Percentiles rank a stretch among this genome's conserved stretches.
Evolutionary conservation across 2,797 vertebrate genomes (phyloP).

Genomic region (Rhodeus uyekii): DNA sequence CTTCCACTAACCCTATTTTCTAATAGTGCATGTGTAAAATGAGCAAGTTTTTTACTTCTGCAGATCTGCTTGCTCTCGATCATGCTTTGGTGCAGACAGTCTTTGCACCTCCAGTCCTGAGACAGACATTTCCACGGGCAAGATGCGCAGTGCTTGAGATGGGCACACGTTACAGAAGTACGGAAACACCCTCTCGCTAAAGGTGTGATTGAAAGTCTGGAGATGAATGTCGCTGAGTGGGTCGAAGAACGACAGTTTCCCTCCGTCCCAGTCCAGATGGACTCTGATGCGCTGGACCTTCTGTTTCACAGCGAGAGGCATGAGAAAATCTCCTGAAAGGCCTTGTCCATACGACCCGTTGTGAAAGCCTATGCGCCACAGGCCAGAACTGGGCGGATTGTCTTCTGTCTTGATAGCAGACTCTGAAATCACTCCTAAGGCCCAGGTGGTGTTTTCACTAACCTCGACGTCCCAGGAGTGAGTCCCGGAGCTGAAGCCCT

Average conservation of each 20-base stretch:
- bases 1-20: not conserved
- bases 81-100: not conserved
- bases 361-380: conserved; percentile 49
- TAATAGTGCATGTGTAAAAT: not conserved
- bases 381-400: conserved; percentile 19
- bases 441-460: conserved; percentile 64
- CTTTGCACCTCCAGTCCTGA: not conserved
- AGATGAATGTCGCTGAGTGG: conserved; percentile 37
- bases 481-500: conserved; percentile 52
- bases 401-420: conserved; percentile 25
- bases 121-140: conserved; percentile 4
- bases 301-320: conserved; percentile 23
- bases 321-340: conserved; percentile 31
- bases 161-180: conserved; percentile 51
- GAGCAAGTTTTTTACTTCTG: not conserved
- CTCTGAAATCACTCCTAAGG: conserved; percentile 63
- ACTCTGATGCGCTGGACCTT: conserved; percentile 48
- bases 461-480: conserved; percentile 72
- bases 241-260: conserved; percentile 41
- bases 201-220: conserved; percentile 46
- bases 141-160: conserved; percentile 26
- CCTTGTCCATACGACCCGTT: conserved; percentile 47
- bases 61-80: not conserved
- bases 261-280: conserved; percentile 50
- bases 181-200: conserved; percentile 53